Evolutionary conservation across 2,113 vertebrate genomes (phyloP).

Genomic region (Boleophthalmus pectinirostris): DNA sequence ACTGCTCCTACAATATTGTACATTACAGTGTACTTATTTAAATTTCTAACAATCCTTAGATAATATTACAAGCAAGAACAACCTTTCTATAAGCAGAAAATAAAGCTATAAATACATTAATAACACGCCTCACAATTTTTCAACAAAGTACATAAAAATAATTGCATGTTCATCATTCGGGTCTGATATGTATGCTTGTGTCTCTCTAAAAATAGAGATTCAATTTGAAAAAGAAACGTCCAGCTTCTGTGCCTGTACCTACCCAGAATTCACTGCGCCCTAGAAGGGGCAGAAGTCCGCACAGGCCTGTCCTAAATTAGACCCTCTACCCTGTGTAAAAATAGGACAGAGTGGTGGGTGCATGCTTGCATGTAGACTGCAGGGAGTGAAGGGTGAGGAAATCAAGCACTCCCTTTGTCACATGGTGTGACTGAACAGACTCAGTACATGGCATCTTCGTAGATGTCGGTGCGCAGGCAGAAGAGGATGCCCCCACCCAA

Average conservation of each 20-base stretch:
- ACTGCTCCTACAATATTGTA: slow-evolving; percentile 26
- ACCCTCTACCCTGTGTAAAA: slow-evolving; percentile 61
- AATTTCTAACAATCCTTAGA: slow-evolving; percentile 23
- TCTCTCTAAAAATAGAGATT: slow-evolving; percentile 53
- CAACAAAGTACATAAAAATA: slow-evolving; percentile 44
- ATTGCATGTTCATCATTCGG: slow-evolving; percentile 41
- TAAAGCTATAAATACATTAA: slow-evolving; percentile 57
- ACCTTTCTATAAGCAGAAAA: slow-evolving; percentile 43
- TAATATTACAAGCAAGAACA: slow-evolving; percentile 32
- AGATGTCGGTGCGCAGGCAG: slow-evolving; percentile 80
- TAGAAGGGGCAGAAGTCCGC: slow-evolving; percentile 16
- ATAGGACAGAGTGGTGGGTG: slow-evolving; percentile 52
- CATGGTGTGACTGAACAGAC: not conserved
- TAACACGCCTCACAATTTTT: slow-evolving; percentile 43
- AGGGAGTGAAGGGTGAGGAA: slow-evolving; percentile 11
- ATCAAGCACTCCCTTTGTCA: slow-evolving; percentile 18
- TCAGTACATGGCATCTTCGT: slow-evolving; percentile 79
- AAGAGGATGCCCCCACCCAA: slow-evolving; percentile 82
- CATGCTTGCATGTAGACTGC: slow-evolving; percentile 18
- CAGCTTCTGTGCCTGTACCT: slow-evolving; percentile 36
- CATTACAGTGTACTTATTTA: slow-evolving; percentile 35
- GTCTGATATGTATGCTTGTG: slow-evolving; percentile 29
- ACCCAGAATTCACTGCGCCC: slow-evolving; percentile 61
- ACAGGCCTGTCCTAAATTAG: slow-evolving; percentile 52
- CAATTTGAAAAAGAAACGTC: slow-evolving; percentile 50